A percentile compares a stretch with the other conserved stretches of the same genome.
Evolutionary conservation across 1,140 invertebrate genomes (phyloP).

Genomic region (Aporrectodea caliginosa): DNA sequence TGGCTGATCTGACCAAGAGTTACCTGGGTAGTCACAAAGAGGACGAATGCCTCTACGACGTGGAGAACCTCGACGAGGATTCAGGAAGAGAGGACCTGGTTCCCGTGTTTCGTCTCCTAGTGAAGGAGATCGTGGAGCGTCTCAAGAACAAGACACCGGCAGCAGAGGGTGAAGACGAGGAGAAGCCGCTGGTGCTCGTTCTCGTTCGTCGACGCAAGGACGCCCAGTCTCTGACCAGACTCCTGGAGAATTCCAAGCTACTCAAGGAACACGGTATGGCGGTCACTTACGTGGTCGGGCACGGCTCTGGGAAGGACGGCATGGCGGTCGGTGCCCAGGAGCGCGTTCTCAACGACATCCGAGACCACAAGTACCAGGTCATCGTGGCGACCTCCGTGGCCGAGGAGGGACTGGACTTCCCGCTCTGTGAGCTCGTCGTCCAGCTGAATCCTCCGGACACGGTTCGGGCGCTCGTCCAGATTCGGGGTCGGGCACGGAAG

Average conservation of each 20-base stretch:
- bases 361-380: slow-evolving; percentile 37
- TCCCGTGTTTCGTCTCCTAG: too few species aligned
- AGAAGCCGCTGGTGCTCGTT: slow-evolving; percentile 40
- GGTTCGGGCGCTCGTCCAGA: slow-evolving; percentile 48
- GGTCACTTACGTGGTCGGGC: not conserved
- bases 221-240: slow-evolving; percentile 37
- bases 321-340: slow-evolving; percentile 46
- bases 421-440: slow-evolving; percentile 49
- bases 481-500: slow-evolving; percentile 47
- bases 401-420: slow-evolving; percentile 51
- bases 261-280: not conserved
- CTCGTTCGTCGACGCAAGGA: slow-evolving; percentile 42
- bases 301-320: slow-evolving; percentile 33
- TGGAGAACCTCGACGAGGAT: too few species aligned
- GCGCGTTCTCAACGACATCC: slow-evolving; percentile 41
- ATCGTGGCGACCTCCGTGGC: slow-evolving; percentile 48
- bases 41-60: too few species aligned
- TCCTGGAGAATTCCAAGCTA: slow-evolving; percentile 32
- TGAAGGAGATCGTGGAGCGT: too few species aligned
- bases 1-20: not conserved
- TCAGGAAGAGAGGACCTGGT: too few species aligned
- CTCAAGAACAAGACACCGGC: too few species aligned
- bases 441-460: slow-evolving; percentile 46
- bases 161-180: slow-evolving; percentile 16
- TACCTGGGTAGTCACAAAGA: slow-evolving; percentile 6